Evolutionary conservation across 2,113 vertebrate species (phyloP).

Genomic region (Corynorhinus townsendii): DNA sequence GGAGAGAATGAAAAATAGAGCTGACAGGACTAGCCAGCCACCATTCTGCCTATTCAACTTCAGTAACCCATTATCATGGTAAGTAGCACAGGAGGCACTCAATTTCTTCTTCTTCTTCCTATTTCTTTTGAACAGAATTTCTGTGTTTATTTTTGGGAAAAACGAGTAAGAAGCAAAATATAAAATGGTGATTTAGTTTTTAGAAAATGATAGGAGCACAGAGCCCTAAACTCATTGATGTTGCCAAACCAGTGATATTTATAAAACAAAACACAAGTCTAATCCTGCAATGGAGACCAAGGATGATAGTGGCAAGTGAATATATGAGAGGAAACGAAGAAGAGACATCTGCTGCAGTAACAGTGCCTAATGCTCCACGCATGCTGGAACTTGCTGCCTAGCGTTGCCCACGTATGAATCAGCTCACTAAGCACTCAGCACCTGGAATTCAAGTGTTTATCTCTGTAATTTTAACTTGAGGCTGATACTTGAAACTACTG

Average conservation of each 20-base stretch:
- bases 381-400: neutral
- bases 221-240: neutral
- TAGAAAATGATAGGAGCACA: neutral
- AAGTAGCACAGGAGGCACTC: rapidly evolving
- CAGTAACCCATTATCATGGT: neutral
- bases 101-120: neutral
- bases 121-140: neutral
- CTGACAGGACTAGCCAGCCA: neutral
- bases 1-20: neutral
- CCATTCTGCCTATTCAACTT: neutral
- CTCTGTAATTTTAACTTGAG: neutral
- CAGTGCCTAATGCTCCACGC: neutral
- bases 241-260: neutral
- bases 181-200: conserved; percentile 3
- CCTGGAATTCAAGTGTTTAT: neutral
- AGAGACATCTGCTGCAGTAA: neutral
- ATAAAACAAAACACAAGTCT: neutral
- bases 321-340: neutral
- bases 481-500: neutral
- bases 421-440: neutral
- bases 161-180: neutral
- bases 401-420: neutral
- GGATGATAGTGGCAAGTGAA: neutral
- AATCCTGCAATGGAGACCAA: neutral
- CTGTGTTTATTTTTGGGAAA: neutral